Percentiles rank a stretch among this genome's conserved stretches.
Evolutionary conservation across 2,113 vertebrate species (phyloP).

Genomic region (Seriola rivoliana): DNA sequence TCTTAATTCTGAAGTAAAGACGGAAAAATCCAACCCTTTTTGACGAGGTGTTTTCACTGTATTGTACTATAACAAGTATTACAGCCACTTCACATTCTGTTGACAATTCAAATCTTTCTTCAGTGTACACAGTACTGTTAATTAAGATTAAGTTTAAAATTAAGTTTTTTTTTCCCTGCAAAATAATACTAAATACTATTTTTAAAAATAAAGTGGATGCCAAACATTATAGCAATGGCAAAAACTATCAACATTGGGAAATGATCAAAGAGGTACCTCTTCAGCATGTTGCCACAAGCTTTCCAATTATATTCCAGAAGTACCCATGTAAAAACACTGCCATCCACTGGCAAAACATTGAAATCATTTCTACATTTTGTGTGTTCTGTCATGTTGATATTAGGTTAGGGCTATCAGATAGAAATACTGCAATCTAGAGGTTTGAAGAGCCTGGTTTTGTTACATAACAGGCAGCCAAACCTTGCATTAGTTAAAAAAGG

Average conservation of each 20-base stretch:
- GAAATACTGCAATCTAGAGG: constrained; percentile 62
- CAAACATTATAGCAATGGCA: not conserved
- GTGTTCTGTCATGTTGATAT: not conserved
- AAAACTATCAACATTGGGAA: not conserved
- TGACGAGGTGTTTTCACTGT: not conserved
- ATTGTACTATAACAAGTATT: not conserved
- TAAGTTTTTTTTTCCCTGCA: not conserved
- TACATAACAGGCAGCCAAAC: constrained; percentile 69
- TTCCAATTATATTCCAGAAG: not conserved
- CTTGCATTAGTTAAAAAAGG: constrained; percentile 45
- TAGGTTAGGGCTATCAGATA: constrained; percentile 18
- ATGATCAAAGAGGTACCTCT: not conserved
- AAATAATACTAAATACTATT: not conserved
- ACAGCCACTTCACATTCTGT: not conserved
- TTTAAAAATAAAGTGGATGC: not conserved
- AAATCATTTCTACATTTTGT: not conserved
- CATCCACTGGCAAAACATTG: constrained; percentile 61
- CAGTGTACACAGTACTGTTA: not conserved
- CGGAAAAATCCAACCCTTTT: constrained; percentile 25
- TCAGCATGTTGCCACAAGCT: not conserved
- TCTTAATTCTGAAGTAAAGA: constrained; percentile 44
- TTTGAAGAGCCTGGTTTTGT: constrained; percentile 53
- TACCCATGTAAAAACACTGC: constrained; percentile 64
- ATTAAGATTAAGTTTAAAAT: too few species aligned
- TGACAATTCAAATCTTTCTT: not conserved